Conservation (phyloP, 2,888 invertebrate genomes). For the Caenorhabditis sp. region DNA sequence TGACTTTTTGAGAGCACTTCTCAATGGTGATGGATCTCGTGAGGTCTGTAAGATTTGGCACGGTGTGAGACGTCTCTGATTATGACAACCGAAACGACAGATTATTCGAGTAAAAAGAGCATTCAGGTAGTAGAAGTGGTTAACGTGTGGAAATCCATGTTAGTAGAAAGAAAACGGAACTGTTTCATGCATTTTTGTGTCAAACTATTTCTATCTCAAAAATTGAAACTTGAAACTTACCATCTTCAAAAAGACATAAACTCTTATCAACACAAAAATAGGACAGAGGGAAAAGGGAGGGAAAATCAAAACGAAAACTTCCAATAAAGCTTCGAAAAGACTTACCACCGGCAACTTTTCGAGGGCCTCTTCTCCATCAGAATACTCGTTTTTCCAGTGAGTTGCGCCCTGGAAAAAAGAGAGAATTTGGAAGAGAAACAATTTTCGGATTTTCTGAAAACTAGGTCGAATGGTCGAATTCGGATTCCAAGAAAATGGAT, state of each 20-base stretch:
- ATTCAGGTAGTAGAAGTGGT: constrained; percentile 7
- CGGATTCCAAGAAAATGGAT: constrained; percentile 11
- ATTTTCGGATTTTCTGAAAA: constrained; percentile 12
- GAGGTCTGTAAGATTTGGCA: constrained; percentile 31
- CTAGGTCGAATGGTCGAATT: constrained; percentile 11
- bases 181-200: constrained; percentile 4
- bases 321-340: constrained; percentile 5
- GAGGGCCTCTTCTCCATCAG: constrained; percentile 34
- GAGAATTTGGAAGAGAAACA: background rate
- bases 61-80: background rate
- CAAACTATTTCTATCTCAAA: background rate
- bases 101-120: constrained; percentile 1
- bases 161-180: constrained; percentile 18
- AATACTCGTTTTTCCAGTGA: constrained; percentile 58
- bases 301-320: constrained; percentile 2
- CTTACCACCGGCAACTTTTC: constrained; percentile 57
- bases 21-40: constrained; percentile 53
- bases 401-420: constrained; percentile 51
- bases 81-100: constrained; percentile 27
- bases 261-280: constrained; percentile 3
- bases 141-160: constrained; percentile 36
- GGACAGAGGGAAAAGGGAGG: constrained; percentile 39
- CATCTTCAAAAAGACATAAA: background rate
- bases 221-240: background rate
- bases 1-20: constrained; percentile 59